phyloP scores from a whole-genome alignment of 1,140 invertebrate species.

The Trichoplusia ni region DNA sequence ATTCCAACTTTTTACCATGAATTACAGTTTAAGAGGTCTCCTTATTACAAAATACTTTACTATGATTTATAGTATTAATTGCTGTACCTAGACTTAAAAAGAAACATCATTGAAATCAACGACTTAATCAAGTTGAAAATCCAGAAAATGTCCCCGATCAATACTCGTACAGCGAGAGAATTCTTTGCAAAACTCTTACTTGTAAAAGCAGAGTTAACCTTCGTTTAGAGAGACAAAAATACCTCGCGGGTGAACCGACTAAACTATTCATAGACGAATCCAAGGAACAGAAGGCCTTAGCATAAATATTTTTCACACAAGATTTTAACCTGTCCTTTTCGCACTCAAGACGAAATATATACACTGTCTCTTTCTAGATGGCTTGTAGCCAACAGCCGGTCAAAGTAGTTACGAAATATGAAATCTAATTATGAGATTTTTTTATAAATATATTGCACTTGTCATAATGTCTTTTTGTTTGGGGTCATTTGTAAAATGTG shows the following conservation, averaged over 20 bases:
- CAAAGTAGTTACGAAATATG: slow-evolving; percentile 55
- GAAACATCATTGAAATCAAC: background rate
- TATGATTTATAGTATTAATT: too few relatives aligned
- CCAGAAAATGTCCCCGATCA: background rate
- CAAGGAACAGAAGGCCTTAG: slow-evolving; percentile 54
- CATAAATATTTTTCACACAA: slow-evolving; percentile 64
- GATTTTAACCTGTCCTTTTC: slow-evolving; percentile 54
- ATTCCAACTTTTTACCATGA: too few relatives aligned
- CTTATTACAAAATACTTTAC: too few relatives aligned
- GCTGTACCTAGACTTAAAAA: too few relatives aligned
- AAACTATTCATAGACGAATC: slow-evolving; percentile 53
- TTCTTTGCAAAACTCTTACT: slow-evolving; percentile 10
- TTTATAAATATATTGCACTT: slow-evolving; percentile 25
- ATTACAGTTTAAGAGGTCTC: too few relatives aligned
- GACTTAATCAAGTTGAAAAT: background rate
- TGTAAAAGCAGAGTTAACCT: slow-evolving; percentile 41
- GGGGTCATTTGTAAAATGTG: slow-evolving; percentile 12
- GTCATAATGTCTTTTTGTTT: slow-evolving; percentile 3
- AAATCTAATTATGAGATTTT: slow-evolving; percentile 57
- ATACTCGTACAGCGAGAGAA: slow-evolving; percentile 12
- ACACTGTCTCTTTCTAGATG: slow-evolving; percentile 45
- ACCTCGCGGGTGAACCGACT: slow-evolving; percentile 42
- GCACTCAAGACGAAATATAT: slow-evolving; percentile 42
- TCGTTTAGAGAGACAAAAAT: slow-evolving; percentile 47
- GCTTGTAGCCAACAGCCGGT: slow-evolving; percentile 41